Evolutionary conservation across 2,113 vertebrate genomes (phyloP), one percentile per base, ranked within the genome.

Genomic region (Candoia aspera): DNA sequence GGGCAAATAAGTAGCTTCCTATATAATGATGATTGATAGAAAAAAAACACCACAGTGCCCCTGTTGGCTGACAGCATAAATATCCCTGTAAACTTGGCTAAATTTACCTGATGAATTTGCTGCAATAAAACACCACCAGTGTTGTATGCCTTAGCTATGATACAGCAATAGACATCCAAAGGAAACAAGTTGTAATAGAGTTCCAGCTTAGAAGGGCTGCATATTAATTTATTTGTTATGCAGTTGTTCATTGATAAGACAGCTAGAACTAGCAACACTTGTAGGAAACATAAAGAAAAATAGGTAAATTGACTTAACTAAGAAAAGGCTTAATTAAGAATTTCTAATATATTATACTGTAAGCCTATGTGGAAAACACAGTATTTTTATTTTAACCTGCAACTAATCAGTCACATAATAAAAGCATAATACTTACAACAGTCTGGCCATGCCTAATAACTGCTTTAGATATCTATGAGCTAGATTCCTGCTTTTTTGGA

Each of bases 361-460:
- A 94, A 93, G 29, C 2, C 46, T 93, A 87, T 42, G 37, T 2
- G 73, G 84, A 94, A 95, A 97, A 95, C 12, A 90, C 83, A 91
- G 94, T 94, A n/a, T 85, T 84, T 91, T 91, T 90, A 68, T 93
- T 94, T 95, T 93, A 93, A 94, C 90, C 90, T 93, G 83, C 86
- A 95, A 97, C 94, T 92, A 95, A 93, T 91, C 55, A 96, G 90
- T 94, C 93, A 94, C 60, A 93, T 88, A 91, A 42, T 68, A 94
- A 94, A 96, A 96, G 92, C 49, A 91, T 53, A 95, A 93, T 93
- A 95, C 62, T 90, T 85, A 91, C 89, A 95, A 94, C 96, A 96
- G 86, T 93, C 92, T 0, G 49, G 94, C 92, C 88, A 93, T 92
- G 89, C 92, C 8, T 93, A 94, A 84, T 10, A 1, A 57, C 6